A percentile compares a stretch with the other conserved stretches of the same genome.
These are phyloP conservation scores for Polypterus bichir DNA, from an alignment of 2,113 vertebrate species.

Conservation along the genomic window DNA sequence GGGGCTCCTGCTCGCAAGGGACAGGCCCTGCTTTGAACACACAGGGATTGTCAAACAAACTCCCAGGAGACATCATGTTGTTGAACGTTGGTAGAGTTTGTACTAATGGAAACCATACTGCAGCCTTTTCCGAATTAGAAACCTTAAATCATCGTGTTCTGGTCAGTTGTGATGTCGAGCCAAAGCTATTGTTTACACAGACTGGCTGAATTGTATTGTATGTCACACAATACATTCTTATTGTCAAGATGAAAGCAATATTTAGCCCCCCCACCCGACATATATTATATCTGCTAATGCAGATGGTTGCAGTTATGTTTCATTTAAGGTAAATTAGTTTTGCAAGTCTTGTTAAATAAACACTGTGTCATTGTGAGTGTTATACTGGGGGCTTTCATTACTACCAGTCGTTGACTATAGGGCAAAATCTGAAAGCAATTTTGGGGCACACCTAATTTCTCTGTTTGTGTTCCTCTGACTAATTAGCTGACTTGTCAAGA, in stretches of 20 bases:
- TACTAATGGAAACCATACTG: conserved; percentile 4
- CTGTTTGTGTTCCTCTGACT: conserved; percentile 59
- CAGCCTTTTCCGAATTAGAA: not conserved
- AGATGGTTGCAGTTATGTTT: conserved; percentile 59
- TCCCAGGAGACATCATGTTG: not conserved
- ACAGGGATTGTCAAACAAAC: not conserved
- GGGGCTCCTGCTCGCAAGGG: no score
- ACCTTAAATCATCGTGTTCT: not conserved
- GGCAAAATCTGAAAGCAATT: conserved; percentile 62
- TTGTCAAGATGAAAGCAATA: conserved; percentile 44
- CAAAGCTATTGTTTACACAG: conserved; percentile 11
- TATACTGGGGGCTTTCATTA: conserved; percentile 34
- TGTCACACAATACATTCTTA: conserved; percentile 36
- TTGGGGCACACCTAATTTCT: conserved; percentile 56
- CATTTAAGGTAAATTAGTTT: conserved; percentile 56
- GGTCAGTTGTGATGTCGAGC: conserved; percentile 1
- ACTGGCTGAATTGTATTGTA: conserved; percentile 14
- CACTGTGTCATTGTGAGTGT: conserved; percentile 34
- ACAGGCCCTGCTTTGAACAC: conserved; percentile 1
- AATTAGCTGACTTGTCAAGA: conserved; percentile 61
- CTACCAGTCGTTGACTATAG: conserved; percentile 51
- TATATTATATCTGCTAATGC: conserved; percentile 39
- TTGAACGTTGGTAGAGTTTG: not conserved
- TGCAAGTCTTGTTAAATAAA: conserved; percentile 52
- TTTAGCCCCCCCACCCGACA: conserved; percentile 33